phyloP scores from a whole-genome alignment of 2,797 vertebrate species.

The Kryptolebias ocellatus region DNA sequence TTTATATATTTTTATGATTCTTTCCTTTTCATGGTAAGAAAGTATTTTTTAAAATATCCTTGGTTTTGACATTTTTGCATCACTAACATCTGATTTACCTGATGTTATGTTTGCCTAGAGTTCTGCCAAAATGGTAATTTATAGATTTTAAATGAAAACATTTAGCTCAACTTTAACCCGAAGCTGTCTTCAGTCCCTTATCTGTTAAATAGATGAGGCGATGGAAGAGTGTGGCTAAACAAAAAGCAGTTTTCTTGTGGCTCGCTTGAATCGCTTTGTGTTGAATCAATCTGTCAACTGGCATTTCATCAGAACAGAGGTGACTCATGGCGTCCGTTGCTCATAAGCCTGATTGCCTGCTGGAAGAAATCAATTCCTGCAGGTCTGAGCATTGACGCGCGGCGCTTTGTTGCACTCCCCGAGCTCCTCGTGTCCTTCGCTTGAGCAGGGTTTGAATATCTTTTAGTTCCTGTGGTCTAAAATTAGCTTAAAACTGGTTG shows the following conservation, averaged over 20 bases:
- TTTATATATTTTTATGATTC: no score
- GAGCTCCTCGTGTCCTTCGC: slow-evolving; percentile 6
- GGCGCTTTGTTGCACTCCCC: slow-evolving; percentile 2
- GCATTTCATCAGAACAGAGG: neutral
- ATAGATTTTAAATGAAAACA: no score
- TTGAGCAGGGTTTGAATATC: slow-evolving; percentile 11
- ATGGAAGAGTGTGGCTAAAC: neutral
- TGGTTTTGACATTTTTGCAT: neutral
- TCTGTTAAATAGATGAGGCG: neutral
- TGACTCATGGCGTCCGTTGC: slow-evolving; percentile 13
- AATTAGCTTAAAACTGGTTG: slow-evolving; percentile 9
- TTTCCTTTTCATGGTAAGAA: neutral
- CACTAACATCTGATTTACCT: neutral
- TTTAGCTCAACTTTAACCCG: neutral
- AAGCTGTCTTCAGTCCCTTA: neutral
- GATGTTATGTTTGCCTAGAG: no score
- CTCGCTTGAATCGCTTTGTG: slow-evolving; percentile 1
- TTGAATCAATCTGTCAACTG: slow-evolving; percentile 2
- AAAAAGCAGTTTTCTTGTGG: slow-evolving; percentile 6
- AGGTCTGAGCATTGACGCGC: neutral
- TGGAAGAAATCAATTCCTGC: slow-evolving; percentile 14
- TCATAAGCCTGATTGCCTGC: slow-evolving; percentile 4
- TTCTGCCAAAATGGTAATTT: no score
- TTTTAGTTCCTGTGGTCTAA: slow-evolving; percentile 3
- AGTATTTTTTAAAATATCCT: neutral